These are phyloP conservation scores for Labeo catla DNA, from an alignment of 2,113 vertebrate genomes.

Conservation along the genomic window DNA sequence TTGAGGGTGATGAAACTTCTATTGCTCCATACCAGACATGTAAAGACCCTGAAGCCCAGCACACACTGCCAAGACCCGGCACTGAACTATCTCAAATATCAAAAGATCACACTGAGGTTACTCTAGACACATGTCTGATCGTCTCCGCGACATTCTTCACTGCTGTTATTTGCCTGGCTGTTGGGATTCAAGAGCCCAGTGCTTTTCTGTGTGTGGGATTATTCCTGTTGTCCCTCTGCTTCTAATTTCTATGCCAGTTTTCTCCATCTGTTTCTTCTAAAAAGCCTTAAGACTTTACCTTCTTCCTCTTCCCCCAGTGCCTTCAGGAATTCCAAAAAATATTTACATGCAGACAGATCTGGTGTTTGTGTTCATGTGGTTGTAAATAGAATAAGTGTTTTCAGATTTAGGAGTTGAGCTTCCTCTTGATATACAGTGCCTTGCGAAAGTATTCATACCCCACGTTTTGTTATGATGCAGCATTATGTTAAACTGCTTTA, in stretches of 20 bases:
- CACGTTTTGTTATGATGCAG: too few relatives aligned
- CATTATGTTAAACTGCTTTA: too few relatives aligned
- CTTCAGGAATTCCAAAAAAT: slow-evolving; percentile 30
- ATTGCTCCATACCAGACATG: slow-evolving; percentile 7
- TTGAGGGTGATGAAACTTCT: not conserved
- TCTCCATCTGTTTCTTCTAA: slow-evolving; percentile 10
- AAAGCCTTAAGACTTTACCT: slow-evolving; percentile 18
- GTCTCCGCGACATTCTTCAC: slow-evolving; percentile 63
- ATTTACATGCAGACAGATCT: not conserved
- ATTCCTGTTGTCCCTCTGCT: slow-evolving; percentile 61
- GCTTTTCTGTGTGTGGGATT: slow-evolving; percentile 68
- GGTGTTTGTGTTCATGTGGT: slow-evolving; percentile 18
- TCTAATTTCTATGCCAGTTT: slow-evolving; percentile 54
- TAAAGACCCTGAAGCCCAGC: slow-evolving; percentile 21
- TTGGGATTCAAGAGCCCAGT: slow-evolving; percentile 66
- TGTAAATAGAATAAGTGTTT: not conserved
- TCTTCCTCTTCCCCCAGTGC: slow-evolving; percentile 46
- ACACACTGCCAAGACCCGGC: slow-evolving; percentile 20
- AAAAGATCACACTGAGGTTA: slow-evolving; percentile 40
- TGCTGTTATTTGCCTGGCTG: slow-evolving; percentile 63
- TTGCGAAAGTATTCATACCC: too few relatives aligned
- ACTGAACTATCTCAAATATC: slow-evolving; percentile 2
- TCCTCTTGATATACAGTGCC: not conserved
- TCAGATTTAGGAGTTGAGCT: not conserved
- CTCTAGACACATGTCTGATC: slow-evolving; percentile 56